These are phyloP conservation scores for Oncopeltus fasciatus DNA, from an alignment of 1,140 invertebrate genomes.

Conservation along the genomic window DNA sequence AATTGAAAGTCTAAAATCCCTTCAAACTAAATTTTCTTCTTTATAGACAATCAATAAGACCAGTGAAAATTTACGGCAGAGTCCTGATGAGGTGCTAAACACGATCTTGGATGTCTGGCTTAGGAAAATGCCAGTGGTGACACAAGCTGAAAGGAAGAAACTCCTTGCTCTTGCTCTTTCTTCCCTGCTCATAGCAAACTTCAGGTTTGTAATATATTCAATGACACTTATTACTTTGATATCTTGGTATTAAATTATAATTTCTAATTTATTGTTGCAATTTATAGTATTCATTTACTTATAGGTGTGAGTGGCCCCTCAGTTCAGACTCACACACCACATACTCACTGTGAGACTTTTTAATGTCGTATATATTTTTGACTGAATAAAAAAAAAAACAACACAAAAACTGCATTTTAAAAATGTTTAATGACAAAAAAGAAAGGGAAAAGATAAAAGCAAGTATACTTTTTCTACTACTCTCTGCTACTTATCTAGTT, in stretches of 20 bases:
- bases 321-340: too few relatives aligned
- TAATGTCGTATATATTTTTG: too few relatives aligned
- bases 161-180: conserved; percentile 64
- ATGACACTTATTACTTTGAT: conserved; percentile 7
- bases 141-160: conserved; percentile 66
- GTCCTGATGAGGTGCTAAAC: conserved; percentile 40
- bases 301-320: not conserved
- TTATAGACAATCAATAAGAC: conserved; percentile 37
- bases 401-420: too few relatives aligned
- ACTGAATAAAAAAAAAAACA: too few relatives aligned
- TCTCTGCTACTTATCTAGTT: too few relatives aligned
- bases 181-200: conserved; percentile 55
- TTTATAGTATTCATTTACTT: not conserved
- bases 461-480: too few relatives aligned
- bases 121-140: conserved; percentile 60
- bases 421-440: too few relatives aligned
- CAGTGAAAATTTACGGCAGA: conserved; percentile 24
- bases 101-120: conserved; percentile 62
- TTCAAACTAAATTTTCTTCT: too few relatives aligned
- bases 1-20: too few relatives aligned
- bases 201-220: conserved; percentile 25
- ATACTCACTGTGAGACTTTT: too few relatives aligned
- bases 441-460: too few relatives aligned
- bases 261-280: not conserved
- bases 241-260: not conserved